Evolutionary conservation across 2,113 vertebrate genomes (phyloP).

Genomic region (Xenopus laevis): DNA sequence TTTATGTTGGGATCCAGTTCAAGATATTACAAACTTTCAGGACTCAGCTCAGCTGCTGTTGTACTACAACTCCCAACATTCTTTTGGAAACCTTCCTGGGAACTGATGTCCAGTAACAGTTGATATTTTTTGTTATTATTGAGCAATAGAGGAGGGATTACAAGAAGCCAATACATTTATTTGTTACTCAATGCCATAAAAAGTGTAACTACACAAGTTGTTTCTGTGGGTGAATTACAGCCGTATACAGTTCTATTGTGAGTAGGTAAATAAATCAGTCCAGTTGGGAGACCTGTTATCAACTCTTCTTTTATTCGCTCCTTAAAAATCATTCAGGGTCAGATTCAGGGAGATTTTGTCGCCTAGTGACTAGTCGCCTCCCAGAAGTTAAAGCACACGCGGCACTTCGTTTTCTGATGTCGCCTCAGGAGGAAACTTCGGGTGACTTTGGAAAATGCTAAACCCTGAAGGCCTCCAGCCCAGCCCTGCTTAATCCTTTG

Average conservation of each 20-base stretch:
- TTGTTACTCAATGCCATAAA: conserved; percentile 59
- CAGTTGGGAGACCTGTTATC: not conserved
- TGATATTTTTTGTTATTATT: conserved; percentile 67
- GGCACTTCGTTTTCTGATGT: no score
- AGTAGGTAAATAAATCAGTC: conserved; percentile 47
- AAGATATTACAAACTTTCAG: not conserved
- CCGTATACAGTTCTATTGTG: conserved; percentile 54
- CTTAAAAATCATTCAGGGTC: conserved; percentile 46
- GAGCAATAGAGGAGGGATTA: conserved; percentile 55
- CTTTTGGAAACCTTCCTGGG: no score
- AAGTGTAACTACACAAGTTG: conserved; percentile 57
- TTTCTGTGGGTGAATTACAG: conserved; percentile 46
- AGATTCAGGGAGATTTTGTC: no score
- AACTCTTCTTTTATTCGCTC: conserved; percentile 41
- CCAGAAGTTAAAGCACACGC: no score
- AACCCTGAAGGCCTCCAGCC: conserved; percentile 51
- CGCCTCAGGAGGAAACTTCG: no score
- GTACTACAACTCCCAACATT: no score
- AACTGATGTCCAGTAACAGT: not conserved
- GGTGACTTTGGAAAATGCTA: no score
- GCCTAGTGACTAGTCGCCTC: no score
- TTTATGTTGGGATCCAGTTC: not conserved
- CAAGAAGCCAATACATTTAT: conserved; percentile 57
- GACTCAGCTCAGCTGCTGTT: no score
- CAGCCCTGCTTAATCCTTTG: conserved; percentile 10